Evolutionary conservation across 53 echinoderm and acorn worm genomes (phyloP).

Genomic region (Luidia sarsii): DNA sequence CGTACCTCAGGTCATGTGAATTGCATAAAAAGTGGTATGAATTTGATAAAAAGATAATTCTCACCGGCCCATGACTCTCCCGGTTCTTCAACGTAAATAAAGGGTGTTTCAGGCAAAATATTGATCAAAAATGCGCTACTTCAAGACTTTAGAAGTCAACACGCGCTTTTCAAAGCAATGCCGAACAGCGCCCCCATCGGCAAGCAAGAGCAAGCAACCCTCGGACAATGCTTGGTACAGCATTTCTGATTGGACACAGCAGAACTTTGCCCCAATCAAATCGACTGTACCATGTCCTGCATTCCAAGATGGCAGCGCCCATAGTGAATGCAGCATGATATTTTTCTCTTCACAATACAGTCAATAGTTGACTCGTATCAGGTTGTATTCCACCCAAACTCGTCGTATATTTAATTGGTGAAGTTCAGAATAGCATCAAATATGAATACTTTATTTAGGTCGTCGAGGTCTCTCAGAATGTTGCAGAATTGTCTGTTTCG

Average conservation of each 20-base stretch:
- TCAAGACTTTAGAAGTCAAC: too few species aligned
- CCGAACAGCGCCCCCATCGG: too few species aligned
- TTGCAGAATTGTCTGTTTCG: conserved; percentile 12
- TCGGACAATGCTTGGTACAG: too few species aligned
- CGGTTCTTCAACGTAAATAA: too few species aligned
- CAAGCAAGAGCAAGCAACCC: too few species aligned
- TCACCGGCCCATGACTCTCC: too few species aligned
- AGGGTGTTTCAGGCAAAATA: too few species aligned
- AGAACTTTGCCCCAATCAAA: conserved; percentile 22
- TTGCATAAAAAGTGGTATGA: too few species aligned
- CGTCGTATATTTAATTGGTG: background rate
- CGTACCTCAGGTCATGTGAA: too few species aligned
- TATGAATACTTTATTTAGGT: conserved; percentile 6
- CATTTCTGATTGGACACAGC: conserved; percentile 26
- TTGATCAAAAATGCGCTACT: too few species aligned
- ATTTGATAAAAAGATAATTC: too few species aligned
- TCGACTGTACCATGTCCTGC: background rate
- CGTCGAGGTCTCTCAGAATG: background rate
- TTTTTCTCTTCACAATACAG: background rate
- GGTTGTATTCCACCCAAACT: background rate
- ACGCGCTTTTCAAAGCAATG: too few species aligned
- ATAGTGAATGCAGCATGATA: background rate
- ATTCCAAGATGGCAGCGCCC: conserved; percentile 57
- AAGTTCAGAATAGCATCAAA: background rate
- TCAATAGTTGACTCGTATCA: background rate